A percentile compares a stretch with the other conserved stretches of the same genome.
Conservation (phyloP, 2,113 vertebrate genomes). For the Solenodon paradoxus region DNA sequence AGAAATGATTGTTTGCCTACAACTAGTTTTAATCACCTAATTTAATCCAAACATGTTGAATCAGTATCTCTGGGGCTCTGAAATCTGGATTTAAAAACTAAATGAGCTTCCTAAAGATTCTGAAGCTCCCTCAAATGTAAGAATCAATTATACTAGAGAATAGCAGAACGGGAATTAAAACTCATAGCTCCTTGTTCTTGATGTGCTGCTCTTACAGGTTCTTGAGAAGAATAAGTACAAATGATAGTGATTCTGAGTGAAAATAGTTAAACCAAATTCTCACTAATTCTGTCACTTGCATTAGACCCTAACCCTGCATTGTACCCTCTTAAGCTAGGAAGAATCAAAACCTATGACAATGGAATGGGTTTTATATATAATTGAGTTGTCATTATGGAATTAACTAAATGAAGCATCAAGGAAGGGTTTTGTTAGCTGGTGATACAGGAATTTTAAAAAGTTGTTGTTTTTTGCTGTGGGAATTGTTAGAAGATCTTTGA, state of each 20-base stretch:
- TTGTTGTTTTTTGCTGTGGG: background rate
- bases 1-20: constrained; percentile 6
- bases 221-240: background rate
- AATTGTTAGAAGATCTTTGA: background rate
- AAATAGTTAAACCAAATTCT: background rate
- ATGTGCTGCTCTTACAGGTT: background rate
- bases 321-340: background rate
- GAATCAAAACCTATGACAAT: background rate
- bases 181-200: background rate
- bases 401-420: background rate
- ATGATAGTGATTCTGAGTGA: background rate
- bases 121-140: background rate
- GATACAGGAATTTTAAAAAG: background rate
- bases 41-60: background rate
- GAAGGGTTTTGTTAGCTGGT: background rate
- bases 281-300: background rate
- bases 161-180: background rate
- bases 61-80: background rate
- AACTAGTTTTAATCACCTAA: too few relatives aligned
- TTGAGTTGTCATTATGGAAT: constrained; percentile 13
- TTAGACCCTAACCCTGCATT: background rate
- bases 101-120: background rate
- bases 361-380: background rate
- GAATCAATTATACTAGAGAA: background rate
- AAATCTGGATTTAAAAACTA: background rate